Evolutionary conservation across 2,113 vertebrate genomes (phyloP), one percentile per base, ranked within the genome.

Genomic region (Mungos mungo): DNA sequence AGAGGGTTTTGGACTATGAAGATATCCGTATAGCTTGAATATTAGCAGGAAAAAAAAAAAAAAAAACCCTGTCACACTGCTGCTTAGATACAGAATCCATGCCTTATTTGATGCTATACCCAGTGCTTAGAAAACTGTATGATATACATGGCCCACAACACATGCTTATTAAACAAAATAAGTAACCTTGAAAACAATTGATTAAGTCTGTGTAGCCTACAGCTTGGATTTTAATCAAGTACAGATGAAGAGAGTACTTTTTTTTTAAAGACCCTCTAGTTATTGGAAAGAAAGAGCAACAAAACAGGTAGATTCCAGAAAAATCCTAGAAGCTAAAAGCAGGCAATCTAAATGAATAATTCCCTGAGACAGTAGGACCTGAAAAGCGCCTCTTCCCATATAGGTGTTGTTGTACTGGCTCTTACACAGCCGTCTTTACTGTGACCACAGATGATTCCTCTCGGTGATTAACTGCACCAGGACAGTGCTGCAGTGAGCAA

Each of bases 21-120:
- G 16, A 23, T 45, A 86, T n/a, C 4, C 31, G 52, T 16, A 21
- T 13, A 90, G 29, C 2, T 96, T 18, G 29, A 69, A 95, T 69
- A 41, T 38, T 50, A 92, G 45, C 54, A 93, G 38, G 41, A 35
- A 89, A 33, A 82, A 95, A 85, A 87, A n/a, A 96, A 85, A 87
- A 85, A 87, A n/a, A 96, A 85, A 87, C 29, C 41, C 23, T 33
- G 23, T 41, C 84, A 18, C 9, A 38, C 27, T 1, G 0, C 63
- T 90, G n/a, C 68, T 57, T 81, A 54, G 47, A 9, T 74, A 11
- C 18, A 86, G 35, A 65, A 3, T 12, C 3, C 52, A 96, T 57
- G 54, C 31, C 38, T 93, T 71, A 76, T 60, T 27, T 38, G 38
- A 31, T 80, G 3, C 31, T 8, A 11, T 41, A 57, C 41, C n/a